These are phyloP conservation scores for Troides aeacus DNA, from an alignment of 2,888 invertebrate species.

Conservation along the genomic window DNA sequence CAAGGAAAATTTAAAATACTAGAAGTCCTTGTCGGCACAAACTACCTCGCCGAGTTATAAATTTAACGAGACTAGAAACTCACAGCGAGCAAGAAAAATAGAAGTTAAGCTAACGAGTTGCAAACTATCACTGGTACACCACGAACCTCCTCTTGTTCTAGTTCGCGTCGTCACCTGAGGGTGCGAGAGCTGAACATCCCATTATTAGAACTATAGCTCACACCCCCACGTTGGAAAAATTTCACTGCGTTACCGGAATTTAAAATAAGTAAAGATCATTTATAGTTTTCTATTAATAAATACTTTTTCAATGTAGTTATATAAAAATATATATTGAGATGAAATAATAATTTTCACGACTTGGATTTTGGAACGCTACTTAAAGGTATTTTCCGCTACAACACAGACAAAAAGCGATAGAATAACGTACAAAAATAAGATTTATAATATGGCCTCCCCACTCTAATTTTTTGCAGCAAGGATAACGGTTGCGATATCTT, in stretches of 20 bases:
- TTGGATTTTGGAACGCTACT: too few species aligned
- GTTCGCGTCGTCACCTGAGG: constrained; percentile 36
- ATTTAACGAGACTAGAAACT: constrained; percentile 18
- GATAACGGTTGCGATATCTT: constrained; percentile 5
- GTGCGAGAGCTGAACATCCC: constrained; percentile 44
- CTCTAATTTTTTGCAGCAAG: constrained; percentile 1
- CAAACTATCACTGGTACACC: constrained; percentile 39
- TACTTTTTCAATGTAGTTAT: too few species aligned
- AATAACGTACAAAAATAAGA: too few species aligned
- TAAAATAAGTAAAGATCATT: too few species aligned
- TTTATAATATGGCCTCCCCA: background rate
- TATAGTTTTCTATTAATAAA: too few species aligned
- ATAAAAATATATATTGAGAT: too few species aligned
- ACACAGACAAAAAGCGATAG: too few species aligned
- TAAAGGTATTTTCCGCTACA: too few species aligned
- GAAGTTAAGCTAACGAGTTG: constrained; percentile 43
- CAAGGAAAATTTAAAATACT: constrained; percentile 1
- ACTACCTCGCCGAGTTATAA: constrained; percentile 4
- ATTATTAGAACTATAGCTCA: constrained; percentile 41
- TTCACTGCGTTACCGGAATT: too few species aligned
- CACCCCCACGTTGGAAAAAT: constrained; percentile 24
- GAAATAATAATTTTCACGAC: too few species aligned
- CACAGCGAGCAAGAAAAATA: constrained; percentile 28
- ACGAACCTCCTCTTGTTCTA: background rate
- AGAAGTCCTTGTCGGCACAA: background rate